Evolutionary conservation across 2,888 invertebrate species (phyloP), one percentile per base, ranked within the genome.

Genomic region (Trachelus troglodyta): DNA sequence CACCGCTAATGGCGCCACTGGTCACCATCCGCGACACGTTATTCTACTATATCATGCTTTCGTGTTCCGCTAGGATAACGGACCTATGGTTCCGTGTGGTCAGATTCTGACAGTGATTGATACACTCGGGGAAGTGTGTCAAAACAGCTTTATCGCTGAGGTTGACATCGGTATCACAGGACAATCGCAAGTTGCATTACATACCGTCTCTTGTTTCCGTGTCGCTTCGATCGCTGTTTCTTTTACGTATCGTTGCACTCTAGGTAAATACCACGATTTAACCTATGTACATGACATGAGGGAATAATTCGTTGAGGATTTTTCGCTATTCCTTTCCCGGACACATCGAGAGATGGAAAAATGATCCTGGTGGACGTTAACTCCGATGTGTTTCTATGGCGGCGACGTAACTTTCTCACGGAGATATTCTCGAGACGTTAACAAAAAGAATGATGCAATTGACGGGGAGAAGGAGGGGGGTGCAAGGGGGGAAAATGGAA

Each of bases 81-180:
- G 31, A 4, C 71, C 71, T 33, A 23, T 23, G 56, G 71, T 33
- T 71, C 31, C 71, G 71, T 33, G 71, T 71, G 71, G 33, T 71
- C 71, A 71, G 71, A 71, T 71, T 2, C 56, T 56, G 71, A 71
- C 71, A 71, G 71, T 71, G 71, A 71, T 71, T 71, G 71, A 71
- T 71, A 71, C 71, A 33, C 71, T 35, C 31, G 12, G 15, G 69
- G 71, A 71, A 71, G 31, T 71, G 71, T 33, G 71, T 71, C 71
- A 33, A 71, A 71, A 71, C 31, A 71, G 71, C 31, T 31, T 71
- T 71, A 71, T 71, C 71, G 71, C 23, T 6, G 56, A 56, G 56
- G 23, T 40, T 56, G 56, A 6, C 56, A 56, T 56, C 12, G 71
- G 71, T 9, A 71, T 31, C 12, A 69, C 33, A 31, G 71, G 33